phyloP scores from a whole-genome alignment of 2,797 vertebrate genomes.

The Coregonus suidteri region DNA sequence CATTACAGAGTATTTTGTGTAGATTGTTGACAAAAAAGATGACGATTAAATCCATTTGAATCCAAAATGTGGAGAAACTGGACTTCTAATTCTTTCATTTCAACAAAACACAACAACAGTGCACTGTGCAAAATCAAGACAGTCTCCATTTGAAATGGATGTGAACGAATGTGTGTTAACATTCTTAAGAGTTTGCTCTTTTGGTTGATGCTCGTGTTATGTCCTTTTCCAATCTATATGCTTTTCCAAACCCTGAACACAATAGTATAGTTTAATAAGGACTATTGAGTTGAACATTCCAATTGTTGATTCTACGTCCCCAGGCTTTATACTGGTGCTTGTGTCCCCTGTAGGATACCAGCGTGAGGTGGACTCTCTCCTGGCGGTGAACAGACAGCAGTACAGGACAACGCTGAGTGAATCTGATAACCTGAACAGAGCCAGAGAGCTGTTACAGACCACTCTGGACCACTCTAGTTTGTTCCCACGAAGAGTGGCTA shows the following conservation, averaged over 20 bases:
- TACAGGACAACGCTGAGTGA: conserved; percentile 69
- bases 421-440: conserved; percentile 79
- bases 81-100: no score
- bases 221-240: no score
- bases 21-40: no score
- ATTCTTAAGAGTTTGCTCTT: neutral
- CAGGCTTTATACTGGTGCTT: neutral
- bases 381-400: conserved; percentile 82
- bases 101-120: neutral
- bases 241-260: no score
- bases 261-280: no score
- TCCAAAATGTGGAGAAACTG: no score
- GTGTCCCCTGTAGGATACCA: conserved; percentile 82
- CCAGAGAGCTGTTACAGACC: conserved; percentile 79
- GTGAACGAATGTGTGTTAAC: neutral
- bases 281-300: neutral
- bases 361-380: conserved; percentile 84
- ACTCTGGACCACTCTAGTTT: conserved; percentile 85
- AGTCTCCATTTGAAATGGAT: neutral
- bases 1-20: no score
- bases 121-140: no score
- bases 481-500: conserved; percentile 81
- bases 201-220: neutral
- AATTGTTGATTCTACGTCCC: neutral
- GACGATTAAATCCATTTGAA: no score